Base-by-base conservation (phyloP, 2,888 invertebrate genomes). In the Cantharis nigra region DNA sequence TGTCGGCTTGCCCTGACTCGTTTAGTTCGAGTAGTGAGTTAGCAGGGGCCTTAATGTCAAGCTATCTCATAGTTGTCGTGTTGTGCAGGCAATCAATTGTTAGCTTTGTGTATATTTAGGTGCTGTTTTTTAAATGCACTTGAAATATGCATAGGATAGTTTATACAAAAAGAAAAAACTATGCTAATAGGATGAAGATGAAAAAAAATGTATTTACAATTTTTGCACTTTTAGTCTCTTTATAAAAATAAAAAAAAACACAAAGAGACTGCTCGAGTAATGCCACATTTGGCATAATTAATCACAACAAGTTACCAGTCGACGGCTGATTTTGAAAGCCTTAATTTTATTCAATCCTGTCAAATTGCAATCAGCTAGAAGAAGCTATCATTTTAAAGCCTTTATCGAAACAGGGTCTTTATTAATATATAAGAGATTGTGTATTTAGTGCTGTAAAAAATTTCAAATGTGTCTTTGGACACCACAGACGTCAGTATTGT, bases 381-480 rank as follows among this genome's bases (percentile, higher is more conserved):
- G 85, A 84, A 86, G 83, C 85, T 86, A 87, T 87, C 86, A 84
- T 87, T 87, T 87, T 84, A 86, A 87, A 88, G 88, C 89, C 88
- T 89, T 88, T 86, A 87, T 86, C 84, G 83, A 89, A 88, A 89
- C 88, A 88, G 88, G 89, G 89, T 88, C 88, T 86, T 87, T 86
- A 87, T 87, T 86, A 86, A 85, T 85, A 83, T 82, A 82, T 90
- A 86, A 85, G 85, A 86, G 83, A 85, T 84, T 86, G 84, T 87
- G 85, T 81, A 81, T 81, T 83, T 86, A 85, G 84, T 84, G 84
- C 83, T 85, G 82, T 85, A 84, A 85, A 85, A 69, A 84, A 82
- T 77, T 82, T 81, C 80, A 79, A 79, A 83, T 81, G 83, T 84
- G 84, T 84, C 84, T 85, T 82, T 82, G 82, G 82, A 82, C 65